Percentiles rank a stretch among this genome's conserved stretches.
Evolutionary conservation across 2,888 invertebrate genomes (phyloP).

Genomic region (Drosophila conformis): DNA sequence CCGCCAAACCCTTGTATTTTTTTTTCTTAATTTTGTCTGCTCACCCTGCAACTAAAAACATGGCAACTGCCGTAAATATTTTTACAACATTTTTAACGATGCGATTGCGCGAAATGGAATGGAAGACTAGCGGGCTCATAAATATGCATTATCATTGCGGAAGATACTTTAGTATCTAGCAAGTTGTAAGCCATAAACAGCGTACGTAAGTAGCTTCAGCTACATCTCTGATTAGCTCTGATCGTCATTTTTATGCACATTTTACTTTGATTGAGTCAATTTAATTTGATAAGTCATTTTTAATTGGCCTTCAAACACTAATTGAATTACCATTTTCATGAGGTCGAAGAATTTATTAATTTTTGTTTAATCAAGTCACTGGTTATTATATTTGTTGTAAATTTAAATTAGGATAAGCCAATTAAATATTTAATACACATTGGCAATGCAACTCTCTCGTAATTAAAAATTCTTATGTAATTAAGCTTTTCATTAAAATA

Average conservation of each 20-base stretch:
- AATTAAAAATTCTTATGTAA: constrained; percentile 8
- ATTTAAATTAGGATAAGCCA: not conserved
- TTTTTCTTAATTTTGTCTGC: not conserved
- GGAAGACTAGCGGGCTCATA: constrained; percentile 46
- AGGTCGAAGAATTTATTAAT: not conserved
- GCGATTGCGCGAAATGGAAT: constrained; percentile 48
- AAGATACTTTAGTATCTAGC: constrained; percentile 49
- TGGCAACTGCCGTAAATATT: constrained; percentile 55
- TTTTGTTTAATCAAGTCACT: not conserved
- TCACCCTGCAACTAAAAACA: constrained; percentile 12
- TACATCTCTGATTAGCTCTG: constrained; percentile 26
- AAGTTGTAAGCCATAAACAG: constrained; percentile 28
- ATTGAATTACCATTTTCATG: constrained; percentile 4
- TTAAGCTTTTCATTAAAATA: constrained; percentile 25
- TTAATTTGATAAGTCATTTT: constrained; percentile 29
- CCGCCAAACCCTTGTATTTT: constrained; percentile 59
- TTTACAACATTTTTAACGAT: constrained; percentile 69
- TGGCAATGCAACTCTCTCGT: not conserved
- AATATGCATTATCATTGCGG: constrained; percentile 63
- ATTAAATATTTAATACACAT: not conserved
- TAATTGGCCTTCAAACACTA: constrained; percentile 14
- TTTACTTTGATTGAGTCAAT: constrained; percentile 38
- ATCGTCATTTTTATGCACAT: constrained; percentile 29
- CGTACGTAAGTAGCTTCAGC: constrained; percentile 44
- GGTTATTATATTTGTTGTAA: not conserved